Evolutionary conservation across 1,140 invertebrate species (phyloP).

Genomic region (Neuroterus valhalla): DNA sequence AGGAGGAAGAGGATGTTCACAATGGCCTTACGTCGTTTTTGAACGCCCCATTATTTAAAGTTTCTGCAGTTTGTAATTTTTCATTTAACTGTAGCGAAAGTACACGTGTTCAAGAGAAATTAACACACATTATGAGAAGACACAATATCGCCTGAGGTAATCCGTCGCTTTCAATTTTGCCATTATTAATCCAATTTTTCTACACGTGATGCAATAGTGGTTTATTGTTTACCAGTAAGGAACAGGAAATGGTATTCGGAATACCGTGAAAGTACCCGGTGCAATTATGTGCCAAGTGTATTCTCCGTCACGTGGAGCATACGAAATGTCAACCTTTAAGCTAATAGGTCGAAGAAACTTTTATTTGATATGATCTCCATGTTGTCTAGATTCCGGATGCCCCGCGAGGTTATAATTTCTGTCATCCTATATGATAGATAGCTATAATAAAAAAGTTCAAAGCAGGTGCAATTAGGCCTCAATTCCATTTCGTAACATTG

Average conservation of each 20-base stretch:
- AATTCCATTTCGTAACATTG: not conserved
- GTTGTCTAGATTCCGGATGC: not conserved
- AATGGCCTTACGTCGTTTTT: no score
- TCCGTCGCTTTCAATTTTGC: not conserved
- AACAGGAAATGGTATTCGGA: slow-evolving; percentile 9
- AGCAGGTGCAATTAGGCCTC: not conserved
- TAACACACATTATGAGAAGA: slow-evolving; percentile 5
- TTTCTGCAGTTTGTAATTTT: not conserved
- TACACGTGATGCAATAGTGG: slow-evolving; percentile 1
- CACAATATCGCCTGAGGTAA: not conserved
- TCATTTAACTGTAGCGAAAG: slow-evolving; percentile 14
- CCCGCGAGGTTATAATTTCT: not conserved
- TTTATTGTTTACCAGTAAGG: slow-evolving; percentile 12
- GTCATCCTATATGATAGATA: no score
- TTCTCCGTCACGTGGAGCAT: slow-evolving; percentile 19
- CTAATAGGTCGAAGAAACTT: not conserved
- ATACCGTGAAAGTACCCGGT: slow-evolving; percentile 4
- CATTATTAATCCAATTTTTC: slow-evolving; percentile 15
- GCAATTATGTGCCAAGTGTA: slow-evolving; percentile 9
- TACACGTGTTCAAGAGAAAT: slow-evolving; percentile 8
- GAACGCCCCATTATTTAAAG: not conserved
- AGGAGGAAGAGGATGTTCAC: no score
- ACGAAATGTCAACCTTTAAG: not conserved
- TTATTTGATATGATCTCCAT: not conserved
- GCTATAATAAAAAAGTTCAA: no score